Conservation (phyloP, 1,140 invertebrate species). For the Drosophila ohnishii region DNA sequence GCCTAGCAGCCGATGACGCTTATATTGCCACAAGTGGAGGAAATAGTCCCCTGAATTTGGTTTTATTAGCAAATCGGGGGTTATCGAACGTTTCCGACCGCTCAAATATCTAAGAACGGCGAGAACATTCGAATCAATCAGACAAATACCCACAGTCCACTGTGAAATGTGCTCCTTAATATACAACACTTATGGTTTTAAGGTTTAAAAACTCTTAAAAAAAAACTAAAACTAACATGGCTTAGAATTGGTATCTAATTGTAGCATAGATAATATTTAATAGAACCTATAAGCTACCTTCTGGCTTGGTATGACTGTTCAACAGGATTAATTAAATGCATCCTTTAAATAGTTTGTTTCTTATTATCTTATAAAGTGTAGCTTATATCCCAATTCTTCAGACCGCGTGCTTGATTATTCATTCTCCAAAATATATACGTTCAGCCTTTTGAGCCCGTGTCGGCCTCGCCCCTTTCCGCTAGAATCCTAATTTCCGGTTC, state of each 20-base stretch:
- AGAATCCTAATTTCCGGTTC: constrained; percentile 51
- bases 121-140: not conserved
- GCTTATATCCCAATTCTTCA: not conserved
- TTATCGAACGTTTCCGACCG: not conserved
- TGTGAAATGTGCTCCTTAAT: not conserved
- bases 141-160: not conserved
- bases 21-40: constrained; percentile 2
- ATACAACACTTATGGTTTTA: not conserved
- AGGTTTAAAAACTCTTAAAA: not conserved
- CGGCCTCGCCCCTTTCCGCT: constrained; percentile 35
- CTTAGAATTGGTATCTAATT: too few relatives aligned
- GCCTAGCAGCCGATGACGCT: not conserved
- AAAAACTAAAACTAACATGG: too few relatives aligned
- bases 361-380: not conserved
- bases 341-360: not conserved
- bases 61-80: not conserved
- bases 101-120: not conserved
- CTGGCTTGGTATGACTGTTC: too few relatives aligned
- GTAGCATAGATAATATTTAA: too few relatives aligned
- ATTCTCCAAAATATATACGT: not conserved
- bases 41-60: not conserved
- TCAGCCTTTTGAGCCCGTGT: not conserved
- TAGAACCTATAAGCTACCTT: too few relatives aligned
- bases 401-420: not conserved
- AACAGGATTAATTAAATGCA: too few relatives aligned